Evolutionary conservation across 92 coral and sea anemone genomes (phyloP).

Genomic region (Palythoa grandis): DNA sequence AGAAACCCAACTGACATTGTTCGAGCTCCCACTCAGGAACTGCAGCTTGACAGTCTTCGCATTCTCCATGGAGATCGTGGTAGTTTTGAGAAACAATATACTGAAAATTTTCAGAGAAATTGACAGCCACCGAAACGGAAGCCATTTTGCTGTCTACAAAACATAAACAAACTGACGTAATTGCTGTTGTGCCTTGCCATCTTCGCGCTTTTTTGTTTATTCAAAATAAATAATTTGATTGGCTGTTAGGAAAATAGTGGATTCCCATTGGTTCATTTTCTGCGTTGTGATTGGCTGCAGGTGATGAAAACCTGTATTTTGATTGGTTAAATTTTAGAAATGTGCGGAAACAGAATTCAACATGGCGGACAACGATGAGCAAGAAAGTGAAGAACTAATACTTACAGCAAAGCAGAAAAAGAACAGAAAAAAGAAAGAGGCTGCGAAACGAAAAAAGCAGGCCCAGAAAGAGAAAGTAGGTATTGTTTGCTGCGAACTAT

Average conservation of each 20-base stretch:
- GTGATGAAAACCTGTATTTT: slow-evolving; percentile 28
- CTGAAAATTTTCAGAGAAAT: slow-evolving; percentile 29
- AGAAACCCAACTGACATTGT: slow-evolving; percentile 87
- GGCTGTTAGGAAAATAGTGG: slow-evolving; percentile 22
- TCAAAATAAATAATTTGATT: slow-evolving; percentile 47
- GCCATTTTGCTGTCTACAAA: slow-evolving; percentile 48
- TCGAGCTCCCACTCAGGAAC: slow-evolving; percentile 76
- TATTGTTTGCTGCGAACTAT: not conserved
- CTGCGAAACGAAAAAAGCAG: slow-evolving; percentile 79
- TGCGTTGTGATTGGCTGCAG: slow-evolving; percentile 48
- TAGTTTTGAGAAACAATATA: not conserved
- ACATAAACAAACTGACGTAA: slow-evolving; percentile 64
- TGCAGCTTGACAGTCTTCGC: slow-evolving; percentile 82
- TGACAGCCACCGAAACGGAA: slow-evolving; percentile 53
- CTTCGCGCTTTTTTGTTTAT: slow-evolving; percentile 43
- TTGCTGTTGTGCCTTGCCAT: slow-evolving; percentile 44
- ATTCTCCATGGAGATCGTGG: slow-evolving; percentile 75
- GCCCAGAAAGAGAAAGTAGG: slow-evolving; percentile 68
- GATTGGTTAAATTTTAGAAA: slow-evolving; percentile 56
- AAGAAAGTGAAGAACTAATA: slow-evolving; percentile 43
- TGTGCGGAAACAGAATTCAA: slow-evolving; percentile 27
- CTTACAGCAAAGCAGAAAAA: slow-evolving; percentile 78
- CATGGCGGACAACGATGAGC: slow-evolving; percentile 80
- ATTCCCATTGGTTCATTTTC: slow-evolving; percentile 48
- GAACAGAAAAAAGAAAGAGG: slow-evolving; percentile 78